Base-by-base conservation (phyloP, 37 sponge, comb jelly and placozoan species). In the Halisarca cf. caerulea region DNA sequence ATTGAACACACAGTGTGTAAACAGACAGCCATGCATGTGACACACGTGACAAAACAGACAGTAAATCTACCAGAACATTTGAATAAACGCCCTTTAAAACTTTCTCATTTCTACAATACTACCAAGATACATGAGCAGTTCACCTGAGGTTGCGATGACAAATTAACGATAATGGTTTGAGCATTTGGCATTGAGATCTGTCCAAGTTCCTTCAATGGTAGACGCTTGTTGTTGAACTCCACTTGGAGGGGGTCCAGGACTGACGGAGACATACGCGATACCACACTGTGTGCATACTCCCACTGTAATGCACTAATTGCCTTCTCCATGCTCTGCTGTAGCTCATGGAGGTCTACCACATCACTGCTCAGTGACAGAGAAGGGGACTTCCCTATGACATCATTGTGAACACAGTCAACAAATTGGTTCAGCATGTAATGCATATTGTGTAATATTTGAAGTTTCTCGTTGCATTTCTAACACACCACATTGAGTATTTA, bases 171-270 rank as follows among this genome's bases (percentile, higher is more conserved):
- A 6, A 94, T 83, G 14, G 81, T 89, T 25, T 92, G 85, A 17
- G 90, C 75, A 53, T 85, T 88, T 28, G 88, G 88, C 79, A 80
- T 84, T 33, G 88, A 73, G 23, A 92, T 34, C 55, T 95, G 96
- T 2, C 82, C 93, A 32, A 95, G 20, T 18, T 85, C 78, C 27
- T 39, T 90, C 39, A 95, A 71, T 2, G 86, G 86, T 1, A 85
- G 68, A 9, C 36, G 57, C 41, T 88, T 59, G 5, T 90, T 88
- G 4, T 92, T 79, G 32, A 62, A 58, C 25, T 79, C 78, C 51
- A 89, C 87, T 0, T 4, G 54, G n/a, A 89, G 42, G 42, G 11
- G 86, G 55, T 91, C 95, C 71, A 89, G 43, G 24, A 86, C 43
- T 32, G 82, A 84, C 61, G 96, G 93, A 17, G 96, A 88, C 59